Conservation (phyloP, 2,797 vertebrate species). For the Malurus leucopterus region DNA sequence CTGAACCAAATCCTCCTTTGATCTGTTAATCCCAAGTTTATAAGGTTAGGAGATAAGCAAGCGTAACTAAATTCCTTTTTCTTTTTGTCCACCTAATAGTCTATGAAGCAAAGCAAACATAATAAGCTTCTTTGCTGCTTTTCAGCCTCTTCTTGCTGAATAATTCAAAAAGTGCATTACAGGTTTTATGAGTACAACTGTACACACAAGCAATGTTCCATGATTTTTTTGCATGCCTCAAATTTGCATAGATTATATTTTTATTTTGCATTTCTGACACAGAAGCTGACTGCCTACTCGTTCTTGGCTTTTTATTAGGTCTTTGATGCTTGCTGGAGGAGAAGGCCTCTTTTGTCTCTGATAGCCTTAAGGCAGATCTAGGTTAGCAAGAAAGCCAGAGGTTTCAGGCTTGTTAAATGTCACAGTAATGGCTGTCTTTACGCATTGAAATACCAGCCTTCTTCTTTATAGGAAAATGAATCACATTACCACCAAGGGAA, state of each 20-base stretch:
- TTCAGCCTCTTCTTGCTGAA: conserved; percentile 44
- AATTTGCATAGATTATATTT: conserved; percentile 81
- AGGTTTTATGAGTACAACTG: conserved; percentile 53
- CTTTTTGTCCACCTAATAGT: conserved; percentile 86
- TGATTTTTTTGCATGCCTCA: conserved; percentile 58
- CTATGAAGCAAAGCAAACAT: conserved; percentile 80
- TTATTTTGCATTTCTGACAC: conserved; percentile 81
- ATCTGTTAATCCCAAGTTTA: conserved; percentile 97
- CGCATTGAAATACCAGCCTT: conserved; percentile 81
- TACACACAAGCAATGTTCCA: conserved; percentile 52
- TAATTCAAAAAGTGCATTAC: conserved; percentile 54
- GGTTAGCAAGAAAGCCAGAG: conserved; percentile 77
- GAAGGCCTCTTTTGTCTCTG: conserved; percentile 84
- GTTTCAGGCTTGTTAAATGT: conserved; percentile 84
- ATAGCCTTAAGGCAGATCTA: conserved; percentile 83
- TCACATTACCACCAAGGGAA: conserved; percentile 67
- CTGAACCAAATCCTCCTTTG: conserved; percentile 92
- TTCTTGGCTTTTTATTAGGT: conserved; percentile 78
- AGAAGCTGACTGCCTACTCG: conserved; percentile 64
- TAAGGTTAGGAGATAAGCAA: conserved; percentile 96
- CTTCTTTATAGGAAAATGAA: conserved; percentile 74
- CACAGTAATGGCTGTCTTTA: conserved; percentile 78
- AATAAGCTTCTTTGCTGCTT: conserved; percentile 80
- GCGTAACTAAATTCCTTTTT: conserved; percentile 91
- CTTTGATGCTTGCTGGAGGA: conserved; percentile 85